Base-by-base conservation (phyloP, 2,113 vertebrate genomes). In the Pungitius pungitius region DNA sequence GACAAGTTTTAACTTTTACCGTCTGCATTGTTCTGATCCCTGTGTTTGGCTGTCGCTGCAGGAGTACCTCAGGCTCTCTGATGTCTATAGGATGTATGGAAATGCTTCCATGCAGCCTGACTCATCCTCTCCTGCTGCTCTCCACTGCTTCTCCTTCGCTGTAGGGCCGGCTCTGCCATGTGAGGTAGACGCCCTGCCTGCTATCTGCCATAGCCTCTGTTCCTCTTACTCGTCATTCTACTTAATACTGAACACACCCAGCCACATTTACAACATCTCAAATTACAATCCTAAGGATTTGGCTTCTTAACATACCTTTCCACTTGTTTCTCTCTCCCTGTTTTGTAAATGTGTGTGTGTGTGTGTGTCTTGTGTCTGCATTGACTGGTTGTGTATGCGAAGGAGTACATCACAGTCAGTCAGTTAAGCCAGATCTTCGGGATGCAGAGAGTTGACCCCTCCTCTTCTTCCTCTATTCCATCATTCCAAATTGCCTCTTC, bases 11-110 rank as follows among this genome's bases (percentile, higher is more conserved):
- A 47, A 22, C 14, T 26, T 0, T 40, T 39, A 18, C 33, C n/a
- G 4, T 49, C 39, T 68, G 65, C 49, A 47, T 26, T 55, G 60
- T 54, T 59, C 52, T 69, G 65, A 62, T 64, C 22, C 14, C 40
- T 68, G 37, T 81, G 66, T 74, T 76, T 78, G 87, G 79, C 78
- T 81, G 73, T 82, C 8, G 58, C 37, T 83, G 82, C 92, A 96
- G 96, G 96, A 96, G 86, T 95, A 95, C 94, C 94, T 96, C 92
- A 95, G 93, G 92, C 94, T 96, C 84, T 93, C 95, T 90, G 95
- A 96, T 91, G 94, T 95, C 90, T 94, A 95, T 94, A 95, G 94
- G 94, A 95, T 97, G 93, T 96, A 94, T 90, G 92, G 92, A 82
- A 88, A 81, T 71, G 84, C 83, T 58, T 88, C 82, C 59, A 20